phyloP scores from a whole-genome alignment of 2,797 vertebrate genomes.

The Falco peregrinus region DNA sequence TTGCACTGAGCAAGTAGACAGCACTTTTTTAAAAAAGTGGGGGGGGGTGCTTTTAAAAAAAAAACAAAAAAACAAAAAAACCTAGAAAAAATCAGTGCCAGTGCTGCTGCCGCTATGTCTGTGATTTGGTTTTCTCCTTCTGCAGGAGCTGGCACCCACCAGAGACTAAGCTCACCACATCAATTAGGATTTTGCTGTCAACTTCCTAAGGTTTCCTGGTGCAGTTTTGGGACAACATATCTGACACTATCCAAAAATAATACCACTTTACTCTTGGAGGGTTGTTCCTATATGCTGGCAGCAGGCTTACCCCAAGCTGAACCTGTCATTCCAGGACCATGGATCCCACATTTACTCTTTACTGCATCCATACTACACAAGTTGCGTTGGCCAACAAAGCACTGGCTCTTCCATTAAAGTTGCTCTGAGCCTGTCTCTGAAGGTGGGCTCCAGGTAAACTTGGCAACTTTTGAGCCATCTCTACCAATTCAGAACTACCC shows the following conservation, averaged over 20 bases:
- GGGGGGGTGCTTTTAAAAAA: not conserved
- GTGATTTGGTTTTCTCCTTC: not conserved
- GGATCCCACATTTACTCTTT: not conserved
- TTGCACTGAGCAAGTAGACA: constrained; percentile 32
- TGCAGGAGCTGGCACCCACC: not conserved
- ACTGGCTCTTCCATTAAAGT: not conserved
- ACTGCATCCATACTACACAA: fast-evolving
- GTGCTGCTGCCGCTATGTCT: not conserved
- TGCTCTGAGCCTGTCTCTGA: not conserved
- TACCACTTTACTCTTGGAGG: not conserved
- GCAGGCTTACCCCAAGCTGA: not conserved
- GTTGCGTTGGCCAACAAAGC: fast-evolving
- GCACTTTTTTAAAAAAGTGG: not conserved
- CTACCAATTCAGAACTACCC: not conserved
- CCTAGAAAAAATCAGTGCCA: not conserved
- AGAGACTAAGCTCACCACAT: not conserved
- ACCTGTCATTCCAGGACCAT: not conserved
- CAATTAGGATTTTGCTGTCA: not conserved
- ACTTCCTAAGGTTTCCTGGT: not conserved
- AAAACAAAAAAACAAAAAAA: not conserved
- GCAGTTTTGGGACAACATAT: not conserved
- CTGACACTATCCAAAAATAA: not conserved
- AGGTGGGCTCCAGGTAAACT: not conserved
- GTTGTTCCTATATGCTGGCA: not conserved
- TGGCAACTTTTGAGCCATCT: not conserved